Evolutionary conservation across 2,888 invertebrate species (phyloP), one percentile per base, ranked within the genome.

Genomic region (Drosophila algonquin): DNA sequence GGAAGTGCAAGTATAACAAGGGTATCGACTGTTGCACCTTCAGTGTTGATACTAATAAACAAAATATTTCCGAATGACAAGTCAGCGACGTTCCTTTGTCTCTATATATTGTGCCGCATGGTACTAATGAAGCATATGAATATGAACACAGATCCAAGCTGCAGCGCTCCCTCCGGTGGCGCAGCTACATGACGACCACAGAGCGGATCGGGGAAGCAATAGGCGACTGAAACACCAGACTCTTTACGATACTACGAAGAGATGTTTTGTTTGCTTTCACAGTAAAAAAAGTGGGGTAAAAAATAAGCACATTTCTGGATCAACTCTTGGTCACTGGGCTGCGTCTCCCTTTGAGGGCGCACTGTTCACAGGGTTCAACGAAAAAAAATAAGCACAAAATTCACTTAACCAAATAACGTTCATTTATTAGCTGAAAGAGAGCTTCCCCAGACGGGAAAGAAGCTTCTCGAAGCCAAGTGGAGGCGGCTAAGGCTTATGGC

Each of bases 321-420:
- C 14, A 14, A 14, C 14, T 40, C 40, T 6, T 40, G 40, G 6
- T 40, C 40, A 40, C 40, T 40, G 40, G 14, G 14, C 14, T 2
- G 40, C 14, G 40, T 14, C 14, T 40, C 40, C 40, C 40, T 40
- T 40, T 14, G 40, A 14, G 40, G 40, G 40, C 40, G 5, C 40
- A 40, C 14, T 14, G 16, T 54, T 50, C 72, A 80, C 71, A 69
- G 6, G 35, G 44, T 40, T 57, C 60, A 69, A 71, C 54, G 72
- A 81, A 75, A 79, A 63, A 62, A 69, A 69, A 69, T 58, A 68
- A 46, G 61, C 84, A 80, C 87, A 52, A 63, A 21, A 16, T 83
- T 77, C 89, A 83, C 81, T 87, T 87, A 54, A 61, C 71, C 45
- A 64, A 76, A 78, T 80, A 80, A 55, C 69, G 18, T 63, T 70